phyloP scores from a whole-genome alignment of 2,113 vertebrate genomes.

The Acrocephalus kingi region DNA sequence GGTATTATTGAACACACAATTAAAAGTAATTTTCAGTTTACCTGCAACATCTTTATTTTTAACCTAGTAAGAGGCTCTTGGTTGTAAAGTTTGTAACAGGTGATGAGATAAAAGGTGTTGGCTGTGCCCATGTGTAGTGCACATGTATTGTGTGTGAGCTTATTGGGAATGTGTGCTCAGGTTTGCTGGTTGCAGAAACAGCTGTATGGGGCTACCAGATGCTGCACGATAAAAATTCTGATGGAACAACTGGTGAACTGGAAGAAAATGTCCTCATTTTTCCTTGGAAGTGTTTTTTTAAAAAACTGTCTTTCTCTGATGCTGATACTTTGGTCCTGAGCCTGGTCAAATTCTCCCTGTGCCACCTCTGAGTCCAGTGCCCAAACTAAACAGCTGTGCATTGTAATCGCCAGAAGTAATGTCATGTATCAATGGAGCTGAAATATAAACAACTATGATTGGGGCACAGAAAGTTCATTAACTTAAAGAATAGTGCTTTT shows the following conservation, averaged over 20 bases:
- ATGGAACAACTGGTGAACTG: background rate
- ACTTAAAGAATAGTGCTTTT: background rate
- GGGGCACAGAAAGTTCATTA: background rate
- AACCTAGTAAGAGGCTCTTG: background rate
- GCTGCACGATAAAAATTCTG: background rate
- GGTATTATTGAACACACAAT: background rate
- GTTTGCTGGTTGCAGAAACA: background rate
- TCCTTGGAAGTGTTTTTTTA: background rate
- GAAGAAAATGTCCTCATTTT: background rate
- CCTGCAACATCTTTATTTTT: background rate
- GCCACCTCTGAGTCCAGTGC: background rate
- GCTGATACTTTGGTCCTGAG: background rate
- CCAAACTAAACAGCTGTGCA: background rate
- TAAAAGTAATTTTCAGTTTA: background rate
- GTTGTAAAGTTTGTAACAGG: background rate
- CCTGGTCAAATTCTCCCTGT: background rate
- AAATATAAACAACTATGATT: conserved; percentile 2
- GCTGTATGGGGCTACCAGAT: background rate
- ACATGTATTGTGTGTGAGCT: accelerated
- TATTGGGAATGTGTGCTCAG: background rate
- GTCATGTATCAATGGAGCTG: background rate
- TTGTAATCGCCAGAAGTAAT: background rate
- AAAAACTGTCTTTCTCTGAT: background rate
- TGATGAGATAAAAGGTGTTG: background rate
- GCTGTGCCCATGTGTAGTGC: background rate